A percentile compares a stretch with the other conserved stretches of the same genome.
Conservation (phyloP, 2,113 vertebrate genomes). For the Tympanuchus pallidicinctus region DNA sequence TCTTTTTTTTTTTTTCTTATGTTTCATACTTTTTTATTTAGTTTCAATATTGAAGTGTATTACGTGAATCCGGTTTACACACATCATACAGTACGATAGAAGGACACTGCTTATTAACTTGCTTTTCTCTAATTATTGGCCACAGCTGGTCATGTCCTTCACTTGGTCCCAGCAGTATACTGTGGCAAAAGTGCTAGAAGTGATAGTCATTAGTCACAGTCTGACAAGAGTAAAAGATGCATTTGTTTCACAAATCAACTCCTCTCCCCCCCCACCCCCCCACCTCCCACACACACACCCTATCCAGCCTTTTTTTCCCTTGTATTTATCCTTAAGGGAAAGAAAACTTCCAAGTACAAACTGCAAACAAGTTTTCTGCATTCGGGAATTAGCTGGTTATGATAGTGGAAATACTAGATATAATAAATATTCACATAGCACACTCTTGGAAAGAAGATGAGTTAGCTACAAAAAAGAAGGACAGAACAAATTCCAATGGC, state of each 20-base stretch:
- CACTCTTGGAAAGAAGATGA: background rate
- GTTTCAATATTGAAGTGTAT: background rate
- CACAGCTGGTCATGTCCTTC: constrained; percentile 10
- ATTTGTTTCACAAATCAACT: background rate
- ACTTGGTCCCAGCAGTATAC: constrained; percentile 16
- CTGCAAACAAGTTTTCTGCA: background rate
- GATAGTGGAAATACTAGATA: background rate
- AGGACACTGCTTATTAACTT: background rate
- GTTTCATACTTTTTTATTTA: background rate
- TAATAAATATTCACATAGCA: background rate
- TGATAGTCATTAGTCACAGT: constrained; percentile 40
- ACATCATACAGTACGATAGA: background rate
- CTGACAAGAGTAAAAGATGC: background rate
- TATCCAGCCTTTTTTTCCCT: too few relatives aligned
- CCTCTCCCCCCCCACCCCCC: too few relatives aligned
- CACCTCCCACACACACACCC: too few relatives aligned
- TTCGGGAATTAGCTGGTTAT: background rate
- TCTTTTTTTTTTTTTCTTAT: background rate
- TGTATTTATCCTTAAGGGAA: background rate
- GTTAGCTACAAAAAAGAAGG: background rate
- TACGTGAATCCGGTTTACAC: background rate
- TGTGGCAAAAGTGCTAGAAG: constrained; percentile 16
- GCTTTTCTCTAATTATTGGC: constrained; percentile 5
- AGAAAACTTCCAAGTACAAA: background rate
- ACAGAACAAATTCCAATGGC: background rate